Evolutionary conservation across 1,140 invertebrate genomes (phyloP), one percentile per base, ranked within the genome.

Genomic region (Macrobrachium rosenbergii): DNA sequence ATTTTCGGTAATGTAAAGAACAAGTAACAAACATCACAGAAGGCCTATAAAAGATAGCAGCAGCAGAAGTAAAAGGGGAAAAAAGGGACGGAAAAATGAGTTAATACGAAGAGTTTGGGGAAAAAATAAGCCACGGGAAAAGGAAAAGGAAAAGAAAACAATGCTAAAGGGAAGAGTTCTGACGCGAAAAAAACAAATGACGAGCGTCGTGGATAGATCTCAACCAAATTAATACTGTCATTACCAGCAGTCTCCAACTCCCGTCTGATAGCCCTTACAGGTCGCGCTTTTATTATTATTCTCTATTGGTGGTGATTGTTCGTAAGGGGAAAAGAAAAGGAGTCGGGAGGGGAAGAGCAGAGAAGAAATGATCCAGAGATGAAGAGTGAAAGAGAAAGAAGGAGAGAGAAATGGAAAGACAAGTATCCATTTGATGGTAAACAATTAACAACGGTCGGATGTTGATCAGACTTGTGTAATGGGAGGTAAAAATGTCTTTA

Each of bases 201-300:
- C 64, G 62, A 83, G 81, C 52, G 43, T 60, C 52, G 52, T 83
- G 81, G 81, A 83, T 83, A 69, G 81, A 83, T 83, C 81, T 83
- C 81, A 73, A 28, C 67, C 67, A 83, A 83, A 83, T 83, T 83
- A 83, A 83, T 69, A 83, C 81, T 83, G 81, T 83, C 81, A 69
- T 83, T 83, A 83, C n/a, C 81, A 83, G 81, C 37, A 73, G 67
- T 83, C 45, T 52, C 52, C 52, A 52, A 52, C 52, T 52, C 7
- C 8, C 52, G 52, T 52, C 52, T 52, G 52, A 52, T 52, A 52
- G 52, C 52, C 52, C 52, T 52, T 52, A 12, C 12, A 52, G 52
- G 52, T 8, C 52, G 52, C 12, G 52, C 52, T 67, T 21, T 52
- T 10, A 16, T 16, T 58, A 43, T 83, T 43, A 62, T 37, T 37